Evolutionary conservation across 23 tunicate species (phyloP), one percentile per base, ranked within the genome.

Genomic region (Styela plicata): DNA sequence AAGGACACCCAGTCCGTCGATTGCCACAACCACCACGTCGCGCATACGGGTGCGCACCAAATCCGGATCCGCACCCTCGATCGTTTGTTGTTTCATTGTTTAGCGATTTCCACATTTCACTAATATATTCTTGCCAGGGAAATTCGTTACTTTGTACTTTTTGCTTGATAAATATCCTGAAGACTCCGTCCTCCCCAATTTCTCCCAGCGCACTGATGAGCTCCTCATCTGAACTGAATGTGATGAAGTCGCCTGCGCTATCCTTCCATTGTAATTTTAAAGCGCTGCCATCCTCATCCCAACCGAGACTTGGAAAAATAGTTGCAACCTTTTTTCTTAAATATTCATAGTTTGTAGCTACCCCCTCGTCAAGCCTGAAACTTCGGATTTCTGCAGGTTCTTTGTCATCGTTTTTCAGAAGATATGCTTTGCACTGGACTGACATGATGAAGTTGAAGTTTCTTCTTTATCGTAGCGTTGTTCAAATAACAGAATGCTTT

Each of bases 201-300:
- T 76, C 66, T 24, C 81, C 66, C 64, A 76, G 33, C 0, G 66
- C 81, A 10, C 37, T 57, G 27, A 76, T 53, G 22, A 76, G 66
- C 33, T 76, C 81, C 18, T 76, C 81, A 65, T 76, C 81, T 19
- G 81, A 76, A 76, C 81, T 76, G 81, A 76, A 76, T 10, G 81
- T 53, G 5, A 76, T 76, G 27, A 76, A 24, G 26, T 76, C 81
- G n/a, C 66, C 81, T 10, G 64, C 81, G 65, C 66, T 44, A 2
- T 76, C 81, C 44, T 53, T 76, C 81, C 81, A 76, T 23, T 36
- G 33, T 24, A 76, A 29, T 29, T 36, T 52, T 25, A 76, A 0
- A 21, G 27, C 23, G 20, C 32, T 23, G 0, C 66, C 66, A 24
- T 76, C 66, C 25, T 44, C 81, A 0, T 73, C 78, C 29, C 33